These are phyloP conservation scores for Chrysogorgia sp. DNA, from an alignment of 92 coral and sea anemone genomes.

Conservation along the genomic window DNA sequence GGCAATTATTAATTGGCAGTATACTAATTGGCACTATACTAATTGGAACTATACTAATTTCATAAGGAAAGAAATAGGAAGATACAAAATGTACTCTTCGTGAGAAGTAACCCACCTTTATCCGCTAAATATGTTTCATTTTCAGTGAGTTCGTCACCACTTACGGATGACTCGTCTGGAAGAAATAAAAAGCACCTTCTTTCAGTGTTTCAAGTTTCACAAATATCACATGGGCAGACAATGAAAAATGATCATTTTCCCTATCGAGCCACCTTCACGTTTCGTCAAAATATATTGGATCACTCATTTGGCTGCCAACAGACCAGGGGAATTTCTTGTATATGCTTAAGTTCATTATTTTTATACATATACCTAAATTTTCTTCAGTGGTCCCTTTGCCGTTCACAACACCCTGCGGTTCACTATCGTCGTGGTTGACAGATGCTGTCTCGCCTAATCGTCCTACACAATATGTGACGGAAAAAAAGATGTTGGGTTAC, in stretches of 20 bases:
- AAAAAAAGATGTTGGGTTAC: background rate
- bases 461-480: background rate
- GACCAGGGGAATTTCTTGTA: too few species aligned
- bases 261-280: background rate
- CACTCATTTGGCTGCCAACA: too few species aligned
- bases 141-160: conserved; percentile 34
- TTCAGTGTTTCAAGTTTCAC: background rate
- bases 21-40: too few species aligned
- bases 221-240: background rate
- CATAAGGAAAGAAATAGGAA: too few species aligned
- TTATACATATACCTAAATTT: background rate
- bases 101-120: conserved; percentile 8
- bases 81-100: background rate
- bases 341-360: background rate
- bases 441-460: conserved; percentile 21
- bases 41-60: too few species aligned
- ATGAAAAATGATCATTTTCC: too few species aligned
- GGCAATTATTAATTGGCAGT: too few species aligned
- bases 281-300: too few species aligned
- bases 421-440: conserved; percentile 21
- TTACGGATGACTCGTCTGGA: conserved; percentile 34
- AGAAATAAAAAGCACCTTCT: background rate
- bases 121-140: conserved; percentile 39
- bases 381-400: conserved; percentile 2
- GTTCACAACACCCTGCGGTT: conserved; percentile 23